phyloP scores from a whole-genome alignment of 2,797 vertebrate species.

The Falco peregrinus region DNA sequence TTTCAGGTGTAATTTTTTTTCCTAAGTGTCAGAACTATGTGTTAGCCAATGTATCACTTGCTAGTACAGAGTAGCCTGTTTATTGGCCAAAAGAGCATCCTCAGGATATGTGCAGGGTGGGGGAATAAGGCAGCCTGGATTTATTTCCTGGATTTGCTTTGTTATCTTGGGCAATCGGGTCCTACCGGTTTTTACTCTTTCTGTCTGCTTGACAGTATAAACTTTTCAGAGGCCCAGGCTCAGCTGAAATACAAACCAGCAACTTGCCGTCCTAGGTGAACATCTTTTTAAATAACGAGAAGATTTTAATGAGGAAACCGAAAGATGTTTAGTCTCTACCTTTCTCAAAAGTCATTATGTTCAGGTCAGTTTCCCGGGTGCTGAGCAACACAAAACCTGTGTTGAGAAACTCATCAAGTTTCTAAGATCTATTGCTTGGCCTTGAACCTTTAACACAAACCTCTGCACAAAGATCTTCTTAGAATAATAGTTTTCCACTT shows the following conservation, averaged over 20 bases:
- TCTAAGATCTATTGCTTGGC: conserved; percentile 18
- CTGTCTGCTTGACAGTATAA: neutral
- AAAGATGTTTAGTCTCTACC: conserved; percentile 6
- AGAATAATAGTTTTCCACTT: neutral
- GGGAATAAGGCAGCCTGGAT: neutral
- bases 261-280: neutral
- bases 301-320: conserved; percentile 6
- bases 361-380: neutral
- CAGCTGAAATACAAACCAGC: neutral
- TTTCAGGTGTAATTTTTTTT: neutral
- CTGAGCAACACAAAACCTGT: conserved; percentile 7
- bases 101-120: neutral
- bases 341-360: conserved; percentile 14
- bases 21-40: neutral
- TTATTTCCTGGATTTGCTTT: neutral
- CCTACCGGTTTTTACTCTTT: neutral
- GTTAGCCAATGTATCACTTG: neutral
- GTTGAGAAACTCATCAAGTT: neutral
- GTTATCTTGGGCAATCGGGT: neutral
- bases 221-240: neutral
- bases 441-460: conserved; percentile 21
- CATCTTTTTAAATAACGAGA: neutral
- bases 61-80: neutral
- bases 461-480: neutral
- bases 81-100: neutral